These are phyloP conservation scores for Marmota flaviventris DNA, from an alignment of 2,113 vertebrate species.

Conservation along the genomic window DNA sequence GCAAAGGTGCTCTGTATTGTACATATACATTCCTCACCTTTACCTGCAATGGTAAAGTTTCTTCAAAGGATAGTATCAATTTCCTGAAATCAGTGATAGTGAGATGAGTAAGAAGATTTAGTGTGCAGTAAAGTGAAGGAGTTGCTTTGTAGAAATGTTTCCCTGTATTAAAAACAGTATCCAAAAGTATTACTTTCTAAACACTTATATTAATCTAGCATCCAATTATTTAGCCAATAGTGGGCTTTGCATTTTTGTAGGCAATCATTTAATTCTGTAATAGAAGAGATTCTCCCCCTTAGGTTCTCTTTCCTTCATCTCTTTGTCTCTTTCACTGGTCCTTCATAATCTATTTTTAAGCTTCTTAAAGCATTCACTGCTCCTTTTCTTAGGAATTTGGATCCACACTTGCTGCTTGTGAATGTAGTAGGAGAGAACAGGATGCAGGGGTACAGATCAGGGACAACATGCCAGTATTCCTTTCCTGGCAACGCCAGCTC, in stretches of 20 bases:
- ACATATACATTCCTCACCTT: neutral
- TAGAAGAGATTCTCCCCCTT: neutral
- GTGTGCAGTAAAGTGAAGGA: neutral
- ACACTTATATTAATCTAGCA: neutral
- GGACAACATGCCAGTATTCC: accelerated
- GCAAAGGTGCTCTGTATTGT: neutral
- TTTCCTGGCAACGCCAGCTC: too few species aligned
- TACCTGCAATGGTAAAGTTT: neutral
- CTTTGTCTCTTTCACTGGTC: neutral
- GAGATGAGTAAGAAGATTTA: neutral
- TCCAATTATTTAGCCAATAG: neutral
- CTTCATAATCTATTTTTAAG: neutral
- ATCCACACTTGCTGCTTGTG: neutral
- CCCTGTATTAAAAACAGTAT: neutral
- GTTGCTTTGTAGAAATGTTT: neutral
- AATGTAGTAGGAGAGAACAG: neutral
- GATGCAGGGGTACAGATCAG: neutral
- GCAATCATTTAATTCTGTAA: neutral
- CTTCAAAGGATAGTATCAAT: neutral
- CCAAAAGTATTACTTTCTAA: neutral
- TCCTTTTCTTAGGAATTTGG: neutral
- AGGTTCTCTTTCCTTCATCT: neutral
- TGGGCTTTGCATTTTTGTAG: neutral
- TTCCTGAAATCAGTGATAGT: neutral
- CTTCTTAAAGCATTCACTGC: neutral